Evolutionary conservation across 2,113 vertebrate species (phyloP), one percentile per base, ranked within the genome.

Genomic region (Chaetodon trifascialis): DNA sequence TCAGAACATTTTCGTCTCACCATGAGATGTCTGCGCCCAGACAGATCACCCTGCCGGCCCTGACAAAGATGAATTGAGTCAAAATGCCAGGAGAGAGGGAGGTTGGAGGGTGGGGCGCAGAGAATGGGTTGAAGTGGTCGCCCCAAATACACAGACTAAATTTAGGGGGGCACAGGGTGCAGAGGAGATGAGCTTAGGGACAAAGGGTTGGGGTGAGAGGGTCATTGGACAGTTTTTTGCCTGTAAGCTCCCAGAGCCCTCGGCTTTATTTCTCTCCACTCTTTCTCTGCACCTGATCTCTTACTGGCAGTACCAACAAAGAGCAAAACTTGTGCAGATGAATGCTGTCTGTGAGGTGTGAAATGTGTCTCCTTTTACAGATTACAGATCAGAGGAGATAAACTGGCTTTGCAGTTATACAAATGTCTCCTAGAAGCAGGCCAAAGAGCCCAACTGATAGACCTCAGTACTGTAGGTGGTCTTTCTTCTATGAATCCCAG

Each of bases 1-100:
- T 95, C 94, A 89, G 93, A 94, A 94, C 90, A 89, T 93, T 95
- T 85, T 78, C 73, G 76, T 93, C 91, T 85, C 91, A 80, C 91
- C 86, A 79, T 81, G 92, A 86, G 88, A 92, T 91, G 89, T 94
- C 90, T 60, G 73, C 75, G 68, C 76, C 73, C 84, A 34, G 82
- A 86, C 83, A 76, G 88, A 90, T 93, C 81, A 71, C 74, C 63
- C 25, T 40, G 25, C 47, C 46, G 30, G 84, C 92, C 47, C 83
- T 80, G 89, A 94, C 93, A 91, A 79, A 93, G 91, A 94, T 72
- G 44, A 58, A 94, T 89, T 79, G 87, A 92, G 80, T 75, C 58
- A 60, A 88, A 88, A 94, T 91, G 86, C 89, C 90, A 86, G 73
- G 1, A 42, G 84, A 51, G 79, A 69, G 79, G 56, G 63, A 64